A percentile compares a stretch with the other conserved stretches of the same genome.
Conservation (phyloP, 2,888 invertebrate genomes). For the Oxystoma pomonae region DNA sequence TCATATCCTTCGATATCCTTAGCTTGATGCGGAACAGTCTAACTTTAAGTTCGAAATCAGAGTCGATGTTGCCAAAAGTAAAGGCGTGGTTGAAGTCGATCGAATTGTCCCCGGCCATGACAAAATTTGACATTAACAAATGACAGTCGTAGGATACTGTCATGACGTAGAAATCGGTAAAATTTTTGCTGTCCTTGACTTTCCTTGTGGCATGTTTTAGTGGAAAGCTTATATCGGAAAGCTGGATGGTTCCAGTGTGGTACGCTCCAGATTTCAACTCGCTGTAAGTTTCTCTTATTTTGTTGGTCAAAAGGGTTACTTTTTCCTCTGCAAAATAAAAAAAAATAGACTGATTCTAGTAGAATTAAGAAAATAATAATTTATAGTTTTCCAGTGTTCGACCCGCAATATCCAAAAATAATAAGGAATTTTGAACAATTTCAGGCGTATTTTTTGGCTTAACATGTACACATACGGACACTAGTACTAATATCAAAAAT, state of each 20-base stretch:
- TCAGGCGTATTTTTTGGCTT: too few species aligned
- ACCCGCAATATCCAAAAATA: too few species aligned
- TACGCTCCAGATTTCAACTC: slow-evolving; percentile 9
- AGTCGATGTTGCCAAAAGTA: slow-evolving; percentile 39
- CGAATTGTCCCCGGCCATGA: slow-evolving; percentile 26
- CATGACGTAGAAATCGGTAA: slow-evolving; percentile 41
- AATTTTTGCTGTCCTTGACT: slow-evolving; percentile 24
- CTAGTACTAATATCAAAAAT: too few species aligned
- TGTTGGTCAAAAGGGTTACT: slow-evolving; percentile 24
- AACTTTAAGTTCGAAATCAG: slow-evolving; percentile 46
- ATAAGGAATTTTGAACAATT: too few species aligned
- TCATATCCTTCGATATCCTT: slow-evolving; percentile 11
- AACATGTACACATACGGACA: too few species aligned
- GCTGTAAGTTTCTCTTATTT: slow-evolving; percentile 23
- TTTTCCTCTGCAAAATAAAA: slow-evolving; percentile 25
- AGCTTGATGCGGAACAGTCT: slow-evolving; percentile 47
- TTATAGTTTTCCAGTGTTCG: too few species aligned
- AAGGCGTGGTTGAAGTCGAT: slow-evolving; percentile 35
- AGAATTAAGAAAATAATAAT: too few species aligned
- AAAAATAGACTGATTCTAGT: too few species aligned
- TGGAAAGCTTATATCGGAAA: slow-evolving; percentile 32
- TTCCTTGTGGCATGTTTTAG: slow-evolving; percentile 21
- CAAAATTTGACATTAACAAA: slow-evolving; percentile 34
- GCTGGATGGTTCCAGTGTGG: slow-evolving; percentile 23
- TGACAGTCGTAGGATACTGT: slow-evolving; percentile 37